A percentile compares a stretch with the other conserved stretches of the same genome.
Conservation (phyloP, 92 coral and sea anemone species). For the Desmophyllum pertusum region DNA sequence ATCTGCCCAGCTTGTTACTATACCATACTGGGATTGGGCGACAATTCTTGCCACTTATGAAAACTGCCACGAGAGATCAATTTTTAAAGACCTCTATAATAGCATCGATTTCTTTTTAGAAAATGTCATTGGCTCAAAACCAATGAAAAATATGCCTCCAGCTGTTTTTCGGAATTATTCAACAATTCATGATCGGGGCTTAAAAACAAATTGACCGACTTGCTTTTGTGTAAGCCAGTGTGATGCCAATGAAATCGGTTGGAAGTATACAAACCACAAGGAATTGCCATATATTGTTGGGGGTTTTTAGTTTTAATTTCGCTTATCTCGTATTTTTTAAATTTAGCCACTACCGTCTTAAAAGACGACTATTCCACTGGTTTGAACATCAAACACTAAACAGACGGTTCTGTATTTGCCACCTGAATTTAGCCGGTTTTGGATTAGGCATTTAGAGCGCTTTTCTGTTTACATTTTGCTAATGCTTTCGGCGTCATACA, state of each 20-base stretch:
- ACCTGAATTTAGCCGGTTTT: not conserved
- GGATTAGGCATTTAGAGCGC: not conserved
- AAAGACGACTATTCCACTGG: not conserved
- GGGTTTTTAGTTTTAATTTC: not conserved
- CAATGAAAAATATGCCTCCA: not conserved
- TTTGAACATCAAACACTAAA: not conserved
- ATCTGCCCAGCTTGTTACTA: not conserved
- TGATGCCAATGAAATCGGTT: not conserved
- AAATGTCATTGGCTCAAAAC: conserved; percentile 12
- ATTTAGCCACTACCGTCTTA: too few relatives aligned
- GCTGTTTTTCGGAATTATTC: conserved; percentile 10
- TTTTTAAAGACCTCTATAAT: not conserved
- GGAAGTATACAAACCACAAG: not conserved
- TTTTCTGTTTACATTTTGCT: conserved; percentile 10
- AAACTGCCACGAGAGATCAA: not conserved
- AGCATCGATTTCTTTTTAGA: not conserved
- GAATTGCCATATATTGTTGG: not conserved
- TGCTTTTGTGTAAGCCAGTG: conserved; percentile 2
- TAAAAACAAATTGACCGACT: not conserved
- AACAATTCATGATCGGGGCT: not conserved
- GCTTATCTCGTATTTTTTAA: not conserved
- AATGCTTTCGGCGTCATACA: conserved; percentile 7
- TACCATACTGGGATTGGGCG: not conserved
- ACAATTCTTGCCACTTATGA: not conserved
- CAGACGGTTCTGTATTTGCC: not conserved